These are phyloP conservation scores for Apogon hyalosoma DNA, from an alignment of 2,797 vertebrate species.

Conservation along the genomic window DNA sequence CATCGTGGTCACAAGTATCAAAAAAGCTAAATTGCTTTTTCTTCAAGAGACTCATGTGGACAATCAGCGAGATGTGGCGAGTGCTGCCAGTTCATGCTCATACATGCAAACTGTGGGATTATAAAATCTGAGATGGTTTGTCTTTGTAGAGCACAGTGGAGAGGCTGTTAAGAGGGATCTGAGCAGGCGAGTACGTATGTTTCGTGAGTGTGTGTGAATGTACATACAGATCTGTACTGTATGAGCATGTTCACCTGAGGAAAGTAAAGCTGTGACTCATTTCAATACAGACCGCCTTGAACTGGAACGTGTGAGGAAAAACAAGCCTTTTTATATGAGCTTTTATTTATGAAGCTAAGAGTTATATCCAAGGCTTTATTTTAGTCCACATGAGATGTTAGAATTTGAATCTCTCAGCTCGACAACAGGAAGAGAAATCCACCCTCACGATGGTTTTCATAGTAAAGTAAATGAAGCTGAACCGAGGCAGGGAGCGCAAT, in stretches of 20 bases:
- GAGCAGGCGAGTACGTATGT: constrained; percentile 13
- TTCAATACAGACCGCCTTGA: constrained; percentile 15
- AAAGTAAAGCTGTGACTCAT: constrained; percentile 4
- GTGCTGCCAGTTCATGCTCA: constrained; percentile 51
- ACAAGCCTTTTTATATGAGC: constrained; percentile 26
- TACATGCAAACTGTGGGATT: constrained; percentile 73
- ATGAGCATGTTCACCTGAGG: not conserved
- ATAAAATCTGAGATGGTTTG: constrained; percentile 56
- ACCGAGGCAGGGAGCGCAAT: constrained; percentile 36
- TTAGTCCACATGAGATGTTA: constrained; percentile 26
- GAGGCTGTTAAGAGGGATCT: constrained; percentile 39
- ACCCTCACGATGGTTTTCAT: constrained; percentile 30
- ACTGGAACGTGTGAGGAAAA: constrained; percentile 23
- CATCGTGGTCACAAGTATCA: constrained; percentile 18
- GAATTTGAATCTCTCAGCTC: constrained; percentile 43
- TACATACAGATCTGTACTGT: not conserved
- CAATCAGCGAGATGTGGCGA: constrained; percentile 36
- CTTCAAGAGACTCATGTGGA: constrained; percentile 52
- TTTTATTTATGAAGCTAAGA: constrained; percentile 54
- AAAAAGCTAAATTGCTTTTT: constrained; percentile 62
- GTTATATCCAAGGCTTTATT: constrained; percentile 14
- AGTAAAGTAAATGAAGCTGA: constrained; percentile 46
- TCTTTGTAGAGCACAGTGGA: constrained; percentile 45
- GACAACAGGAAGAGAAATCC: constrained; percentile 35
- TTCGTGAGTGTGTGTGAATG: constrained; percentile 5